Evolutionary conservation across 2,888 invertebrate genomes (phyloP).

Genomic region (Siphonodentalium dalli): DNA sequence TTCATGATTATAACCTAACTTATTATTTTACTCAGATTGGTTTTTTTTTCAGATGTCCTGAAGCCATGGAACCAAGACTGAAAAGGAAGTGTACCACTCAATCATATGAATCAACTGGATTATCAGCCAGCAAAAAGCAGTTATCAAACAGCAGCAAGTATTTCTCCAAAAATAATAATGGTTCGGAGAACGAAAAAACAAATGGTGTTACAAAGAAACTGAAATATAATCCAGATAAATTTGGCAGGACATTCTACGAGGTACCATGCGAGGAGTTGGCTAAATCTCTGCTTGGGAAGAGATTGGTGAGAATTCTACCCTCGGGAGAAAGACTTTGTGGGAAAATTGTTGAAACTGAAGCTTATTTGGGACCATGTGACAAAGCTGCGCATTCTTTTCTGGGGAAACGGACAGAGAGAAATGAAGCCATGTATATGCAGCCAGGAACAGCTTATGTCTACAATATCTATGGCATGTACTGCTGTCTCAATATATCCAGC

Average conservation of each 20-base stretch:
- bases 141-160: too few relatives aligned
- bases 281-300: slow-evolving; percentile 72
- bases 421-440: slow-evolving; percentile 76
- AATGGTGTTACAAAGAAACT: too few relatives aligned
- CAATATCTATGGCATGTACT: slow-evolving; percentile 78
- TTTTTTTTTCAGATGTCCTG: too few relatives aligned
- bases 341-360: slow-evolving; percentile 78
- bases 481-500: slow-evolving; percentile 78
- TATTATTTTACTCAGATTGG: too few relatives aligned
- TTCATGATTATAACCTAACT: too few relatives aligned
- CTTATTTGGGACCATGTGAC: slow-evolving; percentile 75
- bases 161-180: too few relatives aligned
- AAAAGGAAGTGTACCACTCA: too few relatives aligned
- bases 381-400: slow-evolving; percentile 74
- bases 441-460: slow-evolving; percentile 78
- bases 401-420: slow-evolving; percentile 71
- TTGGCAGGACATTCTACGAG: slow-evolving; percentile 44
- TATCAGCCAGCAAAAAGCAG: too few relatives aligned
- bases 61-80: too few relatives aligned
- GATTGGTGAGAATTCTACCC: slow-evolving; percentile 69
- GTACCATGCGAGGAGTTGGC: slow-evolving; percentile 67
- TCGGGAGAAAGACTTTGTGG: slow-evolving; percentile 70
- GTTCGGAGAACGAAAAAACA: too few relatives aligned
- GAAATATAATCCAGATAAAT: too few relatives aligned
- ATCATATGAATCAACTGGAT: too few relatives aligned